A percentile compares a stretch with the other conserved stretches of the same genome.
Conservation (phyloP, 2,113 vertebrate genomes). For the Rhinolophus sinicus region DNA sequence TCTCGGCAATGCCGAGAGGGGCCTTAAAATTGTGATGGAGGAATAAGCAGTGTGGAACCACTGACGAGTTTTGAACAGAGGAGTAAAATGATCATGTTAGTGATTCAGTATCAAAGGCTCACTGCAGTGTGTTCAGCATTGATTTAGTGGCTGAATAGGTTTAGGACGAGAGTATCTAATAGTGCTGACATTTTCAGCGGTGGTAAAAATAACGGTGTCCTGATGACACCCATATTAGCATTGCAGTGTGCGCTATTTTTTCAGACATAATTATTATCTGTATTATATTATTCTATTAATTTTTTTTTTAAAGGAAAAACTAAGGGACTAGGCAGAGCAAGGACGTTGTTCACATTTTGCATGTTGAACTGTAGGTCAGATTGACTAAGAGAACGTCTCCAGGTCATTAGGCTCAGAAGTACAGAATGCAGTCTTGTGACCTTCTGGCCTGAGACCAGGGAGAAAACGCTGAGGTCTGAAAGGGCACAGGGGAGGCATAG, state of each 20-base stretch:
- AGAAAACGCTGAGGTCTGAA: neutral
- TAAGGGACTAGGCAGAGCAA: neutral
- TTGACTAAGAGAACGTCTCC: neutral
- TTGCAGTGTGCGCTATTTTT: neutral
- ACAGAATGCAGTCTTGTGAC: neutral
- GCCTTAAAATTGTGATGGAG: no score
- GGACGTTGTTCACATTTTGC: neutral
- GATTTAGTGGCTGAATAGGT: neutral
- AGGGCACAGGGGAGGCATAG: neutral
- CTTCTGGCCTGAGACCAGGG: neutral
- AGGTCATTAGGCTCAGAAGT: neutral
- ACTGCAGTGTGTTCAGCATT: neutral
- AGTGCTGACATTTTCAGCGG: fast-evolving
- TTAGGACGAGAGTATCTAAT: fast-evolving
- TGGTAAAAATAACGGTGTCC: neutral
- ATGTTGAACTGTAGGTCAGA: neutral
- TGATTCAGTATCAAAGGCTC: neutral
- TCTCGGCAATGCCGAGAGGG: neutral
- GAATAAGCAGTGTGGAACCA: no score
- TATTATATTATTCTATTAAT: neutral
- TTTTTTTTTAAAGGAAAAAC: neutral
- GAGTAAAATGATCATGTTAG: neutral
- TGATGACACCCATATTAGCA: neutral
- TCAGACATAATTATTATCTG: neutral
- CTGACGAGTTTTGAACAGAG: neutral